Percentiles rank a stretch among this genome's conserved stretches.
phyloP scores from a whole-genome alignment of 2,797 vertebrate genomes.

The Arremon brunneinucha region DNA sequence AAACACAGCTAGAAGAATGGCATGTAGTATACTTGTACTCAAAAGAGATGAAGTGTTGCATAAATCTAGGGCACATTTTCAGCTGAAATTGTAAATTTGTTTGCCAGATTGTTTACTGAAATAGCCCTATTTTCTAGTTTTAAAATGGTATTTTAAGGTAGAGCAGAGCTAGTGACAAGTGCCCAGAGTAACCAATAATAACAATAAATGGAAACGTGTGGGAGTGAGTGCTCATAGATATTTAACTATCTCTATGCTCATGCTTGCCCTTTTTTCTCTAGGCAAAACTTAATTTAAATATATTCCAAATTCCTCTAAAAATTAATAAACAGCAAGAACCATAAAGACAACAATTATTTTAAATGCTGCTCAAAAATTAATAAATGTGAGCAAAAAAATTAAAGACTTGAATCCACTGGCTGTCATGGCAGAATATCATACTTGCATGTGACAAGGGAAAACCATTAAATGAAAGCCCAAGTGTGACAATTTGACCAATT shows the following conservation, averaged over 20 bases:
- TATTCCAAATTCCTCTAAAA: background rate
- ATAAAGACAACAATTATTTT: background rate
- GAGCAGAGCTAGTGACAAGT: background rate
- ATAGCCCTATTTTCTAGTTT: background rate
- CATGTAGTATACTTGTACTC: background rate
- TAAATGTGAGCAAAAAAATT: background rate
- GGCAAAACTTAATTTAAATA: conserved; percentile 14
- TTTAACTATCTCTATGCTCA: background rate
- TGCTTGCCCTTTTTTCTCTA: background rate
- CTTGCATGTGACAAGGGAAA: background rate
- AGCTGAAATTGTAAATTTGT: conserved; percentile 18
- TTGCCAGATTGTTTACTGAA: conserved; percentile 12
- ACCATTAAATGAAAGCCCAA: background rate
- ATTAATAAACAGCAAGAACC: background rate
- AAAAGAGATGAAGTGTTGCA: background rate
- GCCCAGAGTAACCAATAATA: background rate
- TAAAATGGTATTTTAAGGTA: conserved; percentile 14
- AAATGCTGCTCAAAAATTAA: background rate
- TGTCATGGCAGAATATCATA: rapidly evolving
- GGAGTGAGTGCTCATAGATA: background rate
- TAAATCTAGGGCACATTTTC: conserved; percentile 34
- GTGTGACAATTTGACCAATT: background rate
- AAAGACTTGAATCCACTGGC: rapidly evolving
- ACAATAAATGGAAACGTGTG: background rate
- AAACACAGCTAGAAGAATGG: background rate